Evolutionary conservation across 2,888 invertebrate genomes (phyloP).

Genomic region (Lacanobia oleracea): DNA sequence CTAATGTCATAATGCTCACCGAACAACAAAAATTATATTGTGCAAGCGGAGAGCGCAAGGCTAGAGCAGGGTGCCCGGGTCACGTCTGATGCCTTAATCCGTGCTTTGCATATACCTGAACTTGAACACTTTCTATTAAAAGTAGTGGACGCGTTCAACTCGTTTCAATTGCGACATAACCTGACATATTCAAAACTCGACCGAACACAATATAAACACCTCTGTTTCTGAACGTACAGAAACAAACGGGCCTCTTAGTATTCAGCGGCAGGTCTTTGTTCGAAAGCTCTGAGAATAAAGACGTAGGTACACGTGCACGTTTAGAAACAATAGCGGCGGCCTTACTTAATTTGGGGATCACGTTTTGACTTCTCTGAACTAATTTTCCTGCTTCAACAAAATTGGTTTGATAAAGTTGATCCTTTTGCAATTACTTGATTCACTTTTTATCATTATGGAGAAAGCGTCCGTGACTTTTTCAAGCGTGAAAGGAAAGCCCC

Average conservation of each 20-base stretch:
- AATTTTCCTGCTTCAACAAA: conserved; percentile 40
- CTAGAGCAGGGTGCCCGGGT: conserved; percentile 58
- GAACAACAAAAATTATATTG: conserved; percentile 70
- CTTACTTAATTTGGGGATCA: conserved; percentile 56
- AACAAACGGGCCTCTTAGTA: conserved; percentile 60
- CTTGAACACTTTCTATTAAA: conserved; percentile 76
- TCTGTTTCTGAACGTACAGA: conserved; percentile 52
- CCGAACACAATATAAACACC: conserved; percentile 63
- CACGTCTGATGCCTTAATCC: conserved; percentile 75
- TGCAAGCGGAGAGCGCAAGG: conserved; percentile 72
- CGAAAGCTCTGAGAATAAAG: conserved; percentile 62
- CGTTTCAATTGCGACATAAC: conserved; percentile 67
- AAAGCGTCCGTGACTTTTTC: conserved; percentile 16
- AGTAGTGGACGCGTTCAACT: conserved; percentile 66
- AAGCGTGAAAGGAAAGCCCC: conserved; percentile 26
- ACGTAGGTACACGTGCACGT: conserved; percentile 38
- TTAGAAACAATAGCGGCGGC: conserved; percentile 52
- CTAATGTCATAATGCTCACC: conserved; percentile 57
- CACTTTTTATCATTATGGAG: conserved; percentile 10
- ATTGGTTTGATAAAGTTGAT: conserved; percentile 5
- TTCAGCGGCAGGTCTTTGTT: conserved; percentile 56
- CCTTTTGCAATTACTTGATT: conserved; percentile 1
- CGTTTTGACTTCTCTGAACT: conserved; percentile 42
- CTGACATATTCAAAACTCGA: conserved; percentile 64
- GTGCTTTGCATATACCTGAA: conserved; percentile 67